Base-by-base conservation (phyloP, 1,140 invertebrate species). In the Octopus sinensis region DNA sequence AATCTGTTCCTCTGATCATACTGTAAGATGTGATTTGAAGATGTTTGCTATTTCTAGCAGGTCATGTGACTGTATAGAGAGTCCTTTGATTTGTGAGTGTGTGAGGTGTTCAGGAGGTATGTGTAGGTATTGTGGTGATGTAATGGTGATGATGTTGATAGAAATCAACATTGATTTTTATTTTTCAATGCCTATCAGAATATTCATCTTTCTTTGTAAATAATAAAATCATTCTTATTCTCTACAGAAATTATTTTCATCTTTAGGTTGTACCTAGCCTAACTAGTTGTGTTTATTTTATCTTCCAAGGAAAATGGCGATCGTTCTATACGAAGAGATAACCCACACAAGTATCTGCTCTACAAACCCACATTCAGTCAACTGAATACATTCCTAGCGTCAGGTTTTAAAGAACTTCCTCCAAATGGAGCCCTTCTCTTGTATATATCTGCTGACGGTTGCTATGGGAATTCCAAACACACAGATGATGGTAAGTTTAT, bases 281-380 rank as follows among this genome's bases (percentile, higher is more conserved):
- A 43, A 43, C 30, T 43, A 43, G 30, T 23, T 23, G 23, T 43
- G 30, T 43, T 43, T 73, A 52, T 79, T 75, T 54, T 54, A 80
- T 83, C 81, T 78, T 81, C 79, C 12, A 71, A 89, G 87, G 89
- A 90, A 80, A 89, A 89, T 84, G 88, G 87, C n/a, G 88, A 89
- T 43, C 82, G 85, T 53, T 86, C 77, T n/a, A 85, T 82, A 68
- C 94, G 95, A 88, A 91, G 95, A 87, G 96, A 97, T 89, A 98
- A 98, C 93, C 97, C 97, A 17, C 97, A 98, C 92, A 98, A 98
- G 92, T 98, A 98, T 92, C 92, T 98, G 84, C 92, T 99, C 83
- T 98, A 97, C 91, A 98, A 97, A 90, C 97, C 97, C 73, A 97
- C 96, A 77, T 95, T 97, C 87, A 96, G 95, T 89, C 96, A 98